Evolutionary conservation across 2,113 vertebrate species (phyloP), one percentile per base, ranked within the genome.

Genomic region (Ailuropoda melanoleuca): DNA sequence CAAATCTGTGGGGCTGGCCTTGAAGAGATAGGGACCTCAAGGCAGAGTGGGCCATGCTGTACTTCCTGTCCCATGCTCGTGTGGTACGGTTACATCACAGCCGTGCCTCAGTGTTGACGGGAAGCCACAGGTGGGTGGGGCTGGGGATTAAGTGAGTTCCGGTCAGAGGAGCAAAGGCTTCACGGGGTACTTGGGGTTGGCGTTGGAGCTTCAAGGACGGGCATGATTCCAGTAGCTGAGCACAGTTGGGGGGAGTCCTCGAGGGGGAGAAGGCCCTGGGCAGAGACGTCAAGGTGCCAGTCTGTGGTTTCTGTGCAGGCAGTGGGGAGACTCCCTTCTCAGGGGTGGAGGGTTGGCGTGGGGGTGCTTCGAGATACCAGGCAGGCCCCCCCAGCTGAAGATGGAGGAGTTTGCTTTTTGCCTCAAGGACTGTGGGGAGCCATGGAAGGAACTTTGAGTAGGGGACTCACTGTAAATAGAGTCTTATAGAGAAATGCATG

Each of bases 341-440:
- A n/a, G n/a, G 8, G 34, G 34, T 29, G 24, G 18, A 26, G 31
- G 17, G 26, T 62, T 68, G 21, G 50, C 31, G 5, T 7, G 13
- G 37, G n/a, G 46, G 9, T 37, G 8, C 48, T 84, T 56, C 0
- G 1, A 31, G 17, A 5, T 18, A 24, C 37, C 17, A 1, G 0
- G 6, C 18, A 62, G 26, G 6, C n/a, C 21, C 62, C 21, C 62
- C 14, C 4, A 4, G 34, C 50, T 92, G 66, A 24, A 48, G 53
- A 77, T 58, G 80, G 77, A 91, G 31, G 23, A 5, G 84, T 21
- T 46, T 92, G 18, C 15, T 9, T 62, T 72, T 82, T n/a, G 34
- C 62, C 21, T 43, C 15, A n/a, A 64, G 23, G 58, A 24, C 13
- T 3, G 19, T 15, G 56, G 62, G 50, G 34, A 78, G 3, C 72